Conservation (phyloP, 2,797 vertebrate genomes). For the Remorina albescens region DNA sequence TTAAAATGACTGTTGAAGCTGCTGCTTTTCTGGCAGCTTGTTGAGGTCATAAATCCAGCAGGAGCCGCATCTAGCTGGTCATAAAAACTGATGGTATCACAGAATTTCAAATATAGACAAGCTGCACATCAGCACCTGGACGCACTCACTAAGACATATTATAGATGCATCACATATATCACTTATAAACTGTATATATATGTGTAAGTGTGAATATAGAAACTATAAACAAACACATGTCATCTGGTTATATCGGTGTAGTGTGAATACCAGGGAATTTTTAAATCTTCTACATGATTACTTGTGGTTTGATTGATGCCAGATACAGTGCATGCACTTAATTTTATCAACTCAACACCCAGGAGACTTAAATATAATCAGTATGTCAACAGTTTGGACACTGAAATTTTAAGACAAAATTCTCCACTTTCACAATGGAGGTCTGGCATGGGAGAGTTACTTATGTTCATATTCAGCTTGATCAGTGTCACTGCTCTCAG, state of each 20-base stretch:
- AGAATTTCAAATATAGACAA: conserved; percentile 75
- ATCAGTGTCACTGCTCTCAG: background rate
- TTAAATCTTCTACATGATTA: conserved; percentile 16
- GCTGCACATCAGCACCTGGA: conserved; percentile 37
- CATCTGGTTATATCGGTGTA: background rate
- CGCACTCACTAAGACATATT: background rate
- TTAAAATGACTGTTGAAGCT: conserved; percentile 62
- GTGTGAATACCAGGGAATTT: conserved; percentile 42
- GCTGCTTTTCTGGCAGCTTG: conserved; percentile 66
- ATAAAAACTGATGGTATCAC: conserved; percentile 69
- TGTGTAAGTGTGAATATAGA: conserved; percentile 14
- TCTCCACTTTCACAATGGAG: background rate
- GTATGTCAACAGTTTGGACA: background rate
- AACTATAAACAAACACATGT: conserved; percentile 38
- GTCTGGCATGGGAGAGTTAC: background rate
- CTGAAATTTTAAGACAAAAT: background rate
- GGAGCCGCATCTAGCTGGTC: conserved; percentile 36
- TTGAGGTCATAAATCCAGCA: conserved; percentile 57
- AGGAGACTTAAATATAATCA: background rate
- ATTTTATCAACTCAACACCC: conserved; percentile 29
- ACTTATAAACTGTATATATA: conserved; percentile 18
- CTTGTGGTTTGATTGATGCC: conserved; percentile 14
- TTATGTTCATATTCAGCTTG: background rate
- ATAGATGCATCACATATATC: conserved; percentile 11
- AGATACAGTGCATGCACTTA: background rate